These are phyloP conservation scores for Umimayanthus kanabou DNA, from an alignment of 92 coral and sea anemone genomes.

Conservation along the genomic window DNA sequence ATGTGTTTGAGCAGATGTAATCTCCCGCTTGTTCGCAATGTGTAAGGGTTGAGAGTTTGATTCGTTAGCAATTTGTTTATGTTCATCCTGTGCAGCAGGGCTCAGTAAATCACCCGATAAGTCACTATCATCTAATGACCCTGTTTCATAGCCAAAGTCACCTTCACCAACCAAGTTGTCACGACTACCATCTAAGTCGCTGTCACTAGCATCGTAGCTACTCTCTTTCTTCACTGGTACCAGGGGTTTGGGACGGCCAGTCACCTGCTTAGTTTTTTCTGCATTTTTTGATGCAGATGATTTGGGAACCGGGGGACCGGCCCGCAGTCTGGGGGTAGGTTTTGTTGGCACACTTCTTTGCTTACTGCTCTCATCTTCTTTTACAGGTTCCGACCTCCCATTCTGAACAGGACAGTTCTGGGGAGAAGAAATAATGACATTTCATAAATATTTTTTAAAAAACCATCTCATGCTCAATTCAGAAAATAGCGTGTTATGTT, in stretches of 20 bases:
- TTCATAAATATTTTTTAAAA: no score
- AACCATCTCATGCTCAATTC: no score
- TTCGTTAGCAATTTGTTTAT: conserved; percentile 53
- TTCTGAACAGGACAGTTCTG: conserved; percentile 56
- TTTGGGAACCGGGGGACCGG: conserved; percentile 14
- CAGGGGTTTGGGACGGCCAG: conserved; percentile 30
- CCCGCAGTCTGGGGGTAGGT: conserved; percentile 30
- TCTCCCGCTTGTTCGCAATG: not conserved
- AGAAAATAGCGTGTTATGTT: no score
- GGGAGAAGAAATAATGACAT: not conserved
- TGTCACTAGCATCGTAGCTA: conserved; percentile 84
- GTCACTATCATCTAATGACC: conserved; percentile 84
- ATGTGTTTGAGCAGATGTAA: not conserved
- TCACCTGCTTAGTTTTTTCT: not conserved
- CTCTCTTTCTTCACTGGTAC: conserved; percentile 61
- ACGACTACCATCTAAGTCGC: conserved; percentile 76
- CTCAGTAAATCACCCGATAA: conserved; percentile 77
- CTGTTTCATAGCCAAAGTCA: conserved; percentile 86
- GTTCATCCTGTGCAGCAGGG: conserved; percentile 76
- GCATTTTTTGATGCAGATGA: conserved; percentile 1
- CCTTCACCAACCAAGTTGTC: conserved; percentile 78
- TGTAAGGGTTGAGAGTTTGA: not conserved
- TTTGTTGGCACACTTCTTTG: conserved; percentile 11
- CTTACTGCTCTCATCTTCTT: conserved; percentile 7
- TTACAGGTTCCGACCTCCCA: conserved; percentile 33